Evolutionary conservation across 2,113 vertebrate genomes (phyloP).

Genomic region (Prunella fulvescens): DNA sequence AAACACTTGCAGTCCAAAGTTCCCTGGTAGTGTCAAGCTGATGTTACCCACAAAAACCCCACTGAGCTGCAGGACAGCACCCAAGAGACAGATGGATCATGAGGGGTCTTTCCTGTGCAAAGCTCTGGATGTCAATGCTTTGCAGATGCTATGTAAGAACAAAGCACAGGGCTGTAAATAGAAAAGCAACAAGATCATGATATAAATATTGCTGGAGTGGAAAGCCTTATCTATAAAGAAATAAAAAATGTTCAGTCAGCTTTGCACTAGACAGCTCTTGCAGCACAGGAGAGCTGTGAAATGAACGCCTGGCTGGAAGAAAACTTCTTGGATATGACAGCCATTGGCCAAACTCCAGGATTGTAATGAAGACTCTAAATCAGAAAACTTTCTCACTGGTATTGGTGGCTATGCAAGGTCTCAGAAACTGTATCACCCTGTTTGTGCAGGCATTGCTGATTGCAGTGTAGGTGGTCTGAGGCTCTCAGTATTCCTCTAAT

Average conservation of each 20-base stretch:
- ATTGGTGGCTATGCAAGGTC: neutral
- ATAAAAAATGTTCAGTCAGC: neutral
- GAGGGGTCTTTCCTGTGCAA: neutral
- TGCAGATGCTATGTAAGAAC: slow-evolving; percentile 10
- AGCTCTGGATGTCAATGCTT: neutral
- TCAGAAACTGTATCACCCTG: neutral
- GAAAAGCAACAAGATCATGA: neutral
- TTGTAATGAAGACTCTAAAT: neutral
- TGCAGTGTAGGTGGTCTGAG: neutral
- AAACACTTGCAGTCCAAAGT: neutral
- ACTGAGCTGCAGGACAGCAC: neutral
- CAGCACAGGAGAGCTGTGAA: neutral
- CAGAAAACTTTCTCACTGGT: neutral
- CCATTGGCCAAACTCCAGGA: neutral
- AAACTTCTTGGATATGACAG: neutral
- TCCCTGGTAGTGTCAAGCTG: neutral
- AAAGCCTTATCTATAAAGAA: neutral
- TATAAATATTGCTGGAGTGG: neutral
- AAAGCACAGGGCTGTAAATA: neutral
- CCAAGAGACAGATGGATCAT: neutral
- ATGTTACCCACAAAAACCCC: neutral
- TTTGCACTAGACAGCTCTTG: neutral
- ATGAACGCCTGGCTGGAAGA: neutral
- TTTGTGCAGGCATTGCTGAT: neutral
- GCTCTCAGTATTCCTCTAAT: neutral